Evolutionary conservation across 2,113 vertebrate species (phyloP), one percentile per base, ranked within the genome.

Genomic region (Natator depressus): DNA sequence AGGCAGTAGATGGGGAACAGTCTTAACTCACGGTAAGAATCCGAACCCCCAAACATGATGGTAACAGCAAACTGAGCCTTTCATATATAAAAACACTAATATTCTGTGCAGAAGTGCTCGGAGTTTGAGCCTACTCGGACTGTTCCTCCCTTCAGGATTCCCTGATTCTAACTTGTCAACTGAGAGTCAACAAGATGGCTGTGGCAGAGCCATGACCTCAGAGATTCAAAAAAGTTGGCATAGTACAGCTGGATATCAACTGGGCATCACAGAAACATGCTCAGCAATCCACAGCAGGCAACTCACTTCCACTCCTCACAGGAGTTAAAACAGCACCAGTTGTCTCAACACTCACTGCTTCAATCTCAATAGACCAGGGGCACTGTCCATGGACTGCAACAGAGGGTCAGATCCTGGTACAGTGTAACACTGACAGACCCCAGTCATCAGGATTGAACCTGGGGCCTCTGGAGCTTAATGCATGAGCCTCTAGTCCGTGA

Each of bases 1-100:
- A n/a, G n/a, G 2, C 3, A 24, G 7, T 85, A 80, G 59, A 0
- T 0, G 27, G 7, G 50, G 79, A 25, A 6, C 1, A 47, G 47
- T 50, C 53, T 95, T 89, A 35, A 11, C 6, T 3, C 6, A 35
- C 3, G 82, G 1, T 24, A 54, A 92, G 65, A 38, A 11, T 6
- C 31, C 20, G 19, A 53, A 8, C 53, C 19, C 53, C 53, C 4
- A 12, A 80, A 20, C 35, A 85, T 49, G 31, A 20, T 69, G 85
- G 78, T 87, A 72, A 46, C 25, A 79, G 49, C 47, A 76, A 47
- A 24, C 13, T 9, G 22, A 35, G 3, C 29, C 42, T 87, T 88
- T 35, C 47, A 16, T 55, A 22, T 38, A 72, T 49, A 46, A 72
- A 76, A 24, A 89, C 25, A 5, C 3, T 7, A 49, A 80, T 84